Base-by-base conservation (phyloP, 2,888 invertebrate species). In the Frankliniella intonsa region DNA sequence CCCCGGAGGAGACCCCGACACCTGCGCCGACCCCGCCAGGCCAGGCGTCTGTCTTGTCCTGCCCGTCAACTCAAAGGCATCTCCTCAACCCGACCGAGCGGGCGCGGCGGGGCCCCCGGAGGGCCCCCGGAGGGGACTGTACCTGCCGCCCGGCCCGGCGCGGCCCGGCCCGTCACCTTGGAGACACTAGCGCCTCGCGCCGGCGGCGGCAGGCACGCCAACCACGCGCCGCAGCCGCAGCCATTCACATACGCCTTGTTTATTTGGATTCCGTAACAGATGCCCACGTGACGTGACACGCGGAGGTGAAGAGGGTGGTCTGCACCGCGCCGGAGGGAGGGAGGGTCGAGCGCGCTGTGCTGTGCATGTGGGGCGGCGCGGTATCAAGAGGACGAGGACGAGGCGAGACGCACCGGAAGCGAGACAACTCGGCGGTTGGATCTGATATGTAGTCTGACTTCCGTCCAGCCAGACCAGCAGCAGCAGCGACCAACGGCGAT, bases 221-320 rank as follows among this genome's bases (percentile, higher is more conserved):
- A 76, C 22, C 69, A 25, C 11, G 9, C 8, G 69, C 25, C 69
- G 55, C 55, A 22, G n/a, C 69, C 69, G 69, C 69, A 62, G 69
- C 25, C 69, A 76, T 76, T 76, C 69, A 76, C 69, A 25, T 25
- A 76, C 38, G 38, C 38, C 69, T 76, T 76, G 69, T 76, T 76
- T 76, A 76, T 76, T 76, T 76, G 69, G 69, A 76, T 76, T 76
- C 69, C 69, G 25, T 25, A 76, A 76, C 22, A 76, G 25, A 76
- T 25, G 25, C 25, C 10, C 69, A 19, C 7, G 55, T 8, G 25
- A 76, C 69, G 25, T 7, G 69, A 25, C 69, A 22, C 7, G 62
- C 17, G 19, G 14, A 17, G 55, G 55, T 17, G 55, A 14, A 8
- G n/a, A 17, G n/a, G 62, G 19, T 14, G 14, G 14, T 12, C 55